These are phyloP conservation scores for Ectemnius cavifrons DNA, from an alignment of 2,888 invertebrate genomes.

Conservation along the genomic window DNA sequence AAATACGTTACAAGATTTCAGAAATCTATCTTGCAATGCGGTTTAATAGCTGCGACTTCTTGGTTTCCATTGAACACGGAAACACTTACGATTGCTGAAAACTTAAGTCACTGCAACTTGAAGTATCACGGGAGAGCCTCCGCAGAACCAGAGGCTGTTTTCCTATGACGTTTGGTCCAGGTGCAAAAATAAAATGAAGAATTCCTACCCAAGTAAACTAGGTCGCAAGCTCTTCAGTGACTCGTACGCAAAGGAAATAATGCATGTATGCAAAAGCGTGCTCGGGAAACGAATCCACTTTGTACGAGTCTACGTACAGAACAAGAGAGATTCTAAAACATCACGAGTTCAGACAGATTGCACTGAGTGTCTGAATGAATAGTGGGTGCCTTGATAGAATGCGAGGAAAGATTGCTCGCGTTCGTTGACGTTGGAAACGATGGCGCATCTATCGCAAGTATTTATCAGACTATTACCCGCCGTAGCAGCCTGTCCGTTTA, in stretches of 20 bases:
- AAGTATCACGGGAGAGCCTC: not conserved
- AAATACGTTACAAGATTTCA: constrained; percentile 15
- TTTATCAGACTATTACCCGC: constrained; percentile 34
- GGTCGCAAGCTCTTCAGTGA: not conserved
- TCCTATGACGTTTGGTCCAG: not conserved
- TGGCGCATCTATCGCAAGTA: constrained; percentile 41
- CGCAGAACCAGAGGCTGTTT: not conserved
- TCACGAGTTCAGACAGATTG: not conserved
- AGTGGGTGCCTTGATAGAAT: constrained; percentile 11
- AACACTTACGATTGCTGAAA: not conserved
- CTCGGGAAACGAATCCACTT: not conserved
- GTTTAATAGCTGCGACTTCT: not conserved
- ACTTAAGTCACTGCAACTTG: not conserved
- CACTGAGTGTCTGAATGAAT: not conserved
- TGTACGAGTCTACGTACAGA: not conserved
- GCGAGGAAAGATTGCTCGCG: constrained; percentile 16
- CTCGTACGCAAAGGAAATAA: not conserved
- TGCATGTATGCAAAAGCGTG: not conserved
- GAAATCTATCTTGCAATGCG: constrained; percentile 10
- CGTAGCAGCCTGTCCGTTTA: constrained; percentile 57
- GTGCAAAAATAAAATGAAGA: constrained; percentile 7
- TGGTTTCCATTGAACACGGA: constrained; percentile 1
- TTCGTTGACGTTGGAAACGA: constrained; percentile 24
- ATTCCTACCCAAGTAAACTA: not conserved
- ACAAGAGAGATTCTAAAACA: not conserved